Conservation (phyloP, 2,888 invertebrate species). For the Coenonympha glycerion region DNA sequence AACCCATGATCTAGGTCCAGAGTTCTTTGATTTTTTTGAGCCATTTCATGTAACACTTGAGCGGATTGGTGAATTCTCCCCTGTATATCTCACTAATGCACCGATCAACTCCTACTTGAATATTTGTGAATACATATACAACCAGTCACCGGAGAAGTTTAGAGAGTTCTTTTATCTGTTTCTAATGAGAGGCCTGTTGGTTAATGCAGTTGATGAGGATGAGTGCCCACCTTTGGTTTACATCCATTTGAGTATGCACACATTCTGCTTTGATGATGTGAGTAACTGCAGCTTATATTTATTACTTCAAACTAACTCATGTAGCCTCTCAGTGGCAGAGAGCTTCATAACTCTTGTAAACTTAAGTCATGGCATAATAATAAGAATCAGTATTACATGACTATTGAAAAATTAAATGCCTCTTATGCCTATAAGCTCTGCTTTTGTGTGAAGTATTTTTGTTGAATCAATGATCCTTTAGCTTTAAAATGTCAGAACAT, state of each 20-base stretch:
- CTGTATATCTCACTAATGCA: conserved; percentile 49
- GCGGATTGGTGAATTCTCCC: conserved; percentile 42
- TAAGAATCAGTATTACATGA: too few species aligned
- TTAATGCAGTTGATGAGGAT: conserved; percentile 50
- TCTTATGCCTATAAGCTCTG: too few species aligned
- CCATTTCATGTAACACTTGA: conserved; percentile 46
- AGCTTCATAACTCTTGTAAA: too few species aligned
- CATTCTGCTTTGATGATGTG: conserved; percentile 55
- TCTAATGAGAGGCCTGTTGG: conserved; percentile 56
- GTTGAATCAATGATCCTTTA: too few species aligned
- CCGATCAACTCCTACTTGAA: conserved; percentile 60
- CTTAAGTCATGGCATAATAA: too few species aligned
- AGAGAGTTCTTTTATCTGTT: conserved; percentile 57
- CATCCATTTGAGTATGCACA: conserved; percentile 53
- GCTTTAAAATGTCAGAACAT: too few species aligned
- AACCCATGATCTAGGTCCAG: conserved; percentile 54
- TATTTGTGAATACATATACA: conserved; percentile 64
- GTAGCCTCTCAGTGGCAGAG: too few species aligned
- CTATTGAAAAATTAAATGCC: too few species aligned
- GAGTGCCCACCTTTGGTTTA: conserved; percentile 69
- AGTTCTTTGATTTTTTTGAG: conserved; percentile 57
- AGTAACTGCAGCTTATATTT: conserved; percentile 36
- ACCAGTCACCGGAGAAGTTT: conserved; percentile 50
- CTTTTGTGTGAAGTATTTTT: too few species aligned
- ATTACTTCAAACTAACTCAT: too few species aligned